These are phyloP conservation scores for Squalus acanthias DNA, from an alignment of 2,797 vertebrate species.

Conservation along the genomic window DNA sequence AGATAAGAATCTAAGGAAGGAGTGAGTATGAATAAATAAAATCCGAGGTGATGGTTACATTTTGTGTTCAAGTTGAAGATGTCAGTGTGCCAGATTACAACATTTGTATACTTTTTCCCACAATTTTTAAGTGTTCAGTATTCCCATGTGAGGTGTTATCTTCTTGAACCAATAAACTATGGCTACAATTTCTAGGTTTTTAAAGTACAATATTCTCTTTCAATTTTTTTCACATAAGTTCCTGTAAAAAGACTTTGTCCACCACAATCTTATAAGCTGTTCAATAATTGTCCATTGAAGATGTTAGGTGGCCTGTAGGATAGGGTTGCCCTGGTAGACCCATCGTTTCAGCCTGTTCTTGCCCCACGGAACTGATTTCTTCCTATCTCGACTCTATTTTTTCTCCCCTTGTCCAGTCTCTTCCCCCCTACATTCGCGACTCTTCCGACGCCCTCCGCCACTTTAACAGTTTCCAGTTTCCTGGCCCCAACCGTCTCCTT, in stretches of 20 bases:
- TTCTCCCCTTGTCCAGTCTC: too few species aligned
- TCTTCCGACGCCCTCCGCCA: too few species aligned
- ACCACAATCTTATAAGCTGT: background rate
- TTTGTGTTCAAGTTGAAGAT: background rate
- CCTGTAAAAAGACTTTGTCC: background rate
- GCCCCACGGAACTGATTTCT: too few species aligned
- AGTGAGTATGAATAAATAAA: constrained; percentile 47
- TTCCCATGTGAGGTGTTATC: background rate
- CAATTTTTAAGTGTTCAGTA: background rate
- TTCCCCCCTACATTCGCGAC: too few species aligned
- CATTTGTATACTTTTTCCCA: background rate
- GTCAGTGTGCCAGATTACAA: background rate
- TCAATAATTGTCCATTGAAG: background rate
- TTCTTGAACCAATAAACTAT: background rate
- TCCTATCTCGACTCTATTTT: too few species aligned
- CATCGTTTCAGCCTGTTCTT: too few species aligned
- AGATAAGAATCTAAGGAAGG: constrained; percentile 48
- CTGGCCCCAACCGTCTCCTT: too few species aligned
- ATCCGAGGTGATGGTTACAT: background rate
- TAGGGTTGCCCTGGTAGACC: too few species aligned
- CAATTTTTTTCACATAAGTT: background rate
- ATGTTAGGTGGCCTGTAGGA: background rate
- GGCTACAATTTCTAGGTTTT: background rate
- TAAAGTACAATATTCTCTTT: background rate
- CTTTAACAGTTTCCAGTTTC: too few species aligned